A percentile compares a stretch with the other conserved stretches of the same genome.
Evolutionary conservation across 2,888 invertebrate species (phyloP).

Genomic region (Sesia bembeciformis): DNA sequence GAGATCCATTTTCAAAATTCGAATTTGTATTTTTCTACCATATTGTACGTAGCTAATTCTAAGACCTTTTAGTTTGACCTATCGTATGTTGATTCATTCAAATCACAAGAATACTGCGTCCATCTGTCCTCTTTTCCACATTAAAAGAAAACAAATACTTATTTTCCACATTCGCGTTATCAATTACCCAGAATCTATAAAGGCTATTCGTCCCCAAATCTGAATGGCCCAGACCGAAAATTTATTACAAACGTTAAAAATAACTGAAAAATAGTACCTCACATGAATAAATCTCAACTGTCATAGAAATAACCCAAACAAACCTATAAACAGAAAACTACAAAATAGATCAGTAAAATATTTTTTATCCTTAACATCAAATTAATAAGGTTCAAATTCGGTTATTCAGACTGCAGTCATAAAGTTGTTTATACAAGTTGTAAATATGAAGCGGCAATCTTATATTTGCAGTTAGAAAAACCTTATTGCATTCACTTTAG

Average conservation of each 20-base stretch:
- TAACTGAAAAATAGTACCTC: slow-evolving; percentile 10
- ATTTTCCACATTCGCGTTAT: not conserved
- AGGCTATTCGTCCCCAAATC: not conserved
- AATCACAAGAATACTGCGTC: no score
- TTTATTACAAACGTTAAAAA: slow-evolving; percentile 5
- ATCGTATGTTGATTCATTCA: no score
- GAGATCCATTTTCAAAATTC: no score
- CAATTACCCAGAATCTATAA: not conserved
- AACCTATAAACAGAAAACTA: not conserved
- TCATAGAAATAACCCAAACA: slow-evolving; percentile 23
- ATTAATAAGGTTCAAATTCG: slow-evolving; percentile 5
- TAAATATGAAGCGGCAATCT: slow-evolving; percentile 25
- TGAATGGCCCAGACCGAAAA: not conserved
- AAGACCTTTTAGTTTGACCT: no score
- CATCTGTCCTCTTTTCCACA: no score
- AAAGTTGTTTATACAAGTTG: slow-evolving; percentile 6
- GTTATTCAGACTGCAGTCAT: slow-evolving; percentile 12
- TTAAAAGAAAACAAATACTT: not conserved
- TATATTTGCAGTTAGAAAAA: slow-evolving; percentile 12
- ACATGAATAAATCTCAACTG: slow-evolving; percentile 24
- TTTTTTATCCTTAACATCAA: not conserved
- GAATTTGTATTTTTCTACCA: no score
- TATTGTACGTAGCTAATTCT: no score
- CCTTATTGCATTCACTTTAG: not conserved
- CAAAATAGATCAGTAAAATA: not conserved